Percentiles rank a stretch among this genome's conserved stretches.
phyloP scores from a whole-genome alignment of 2,888 invertebrate species.

The Mantis religiosa region DNA sequence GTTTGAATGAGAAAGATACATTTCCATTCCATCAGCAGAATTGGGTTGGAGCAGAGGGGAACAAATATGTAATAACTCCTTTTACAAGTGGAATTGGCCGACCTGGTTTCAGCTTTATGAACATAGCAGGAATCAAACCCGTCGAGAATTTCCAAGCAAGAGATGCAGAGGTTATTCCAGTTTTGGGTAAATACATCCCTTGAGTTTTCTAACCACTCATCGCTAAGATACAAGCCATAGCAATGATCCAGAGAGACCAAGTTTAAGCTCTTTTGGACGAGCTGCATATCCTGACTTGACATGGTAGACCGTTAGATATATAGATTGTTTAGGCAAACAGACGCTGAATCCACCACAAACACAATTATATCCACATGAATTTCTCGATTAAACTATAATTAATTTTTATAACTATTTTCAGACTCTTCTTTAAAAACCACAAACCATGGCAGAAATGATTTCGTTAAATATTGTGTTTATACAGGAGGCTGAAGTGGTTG shows the following conservation, averaged over 20 bases:
- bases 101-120: background rate
- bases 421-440: too few relatives aligned
- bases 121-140: background rate
- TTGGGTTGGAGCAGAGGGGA: background rate
- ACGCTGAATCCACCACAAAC: too few relatives aligned
- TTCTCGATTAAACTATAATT: too few relatives aligned
- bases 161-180: background rate
- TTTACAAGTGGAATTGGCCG: background rate
- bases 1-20: background rate
- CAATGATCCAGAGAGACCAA: background rate
- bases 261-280: too few relatives aligned
- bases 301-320: too few relatives aligned
- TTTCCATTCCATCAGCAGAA: background rate
- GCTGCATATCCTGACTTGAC: too few relatives aligned
- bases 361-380: too few relatives aligned
- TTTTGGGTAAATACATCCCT: background rate
- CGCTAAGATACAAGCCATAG: background rate
- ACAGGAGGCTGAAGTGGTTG: too few relatives aligned
- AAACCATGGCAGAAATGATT: too few relatives aligned
- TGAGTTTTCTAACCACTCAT: background rate
- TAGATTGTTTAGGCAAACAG: too few relatives aligned
- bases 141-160: background rate
- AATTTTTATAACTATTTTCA: too few relatives aligned
- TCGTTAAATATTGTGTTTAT: too few relatives aligned
- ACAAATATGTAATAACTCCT: background rate